These are phyloP conservation scores for Zonotrichia leucophrys DNA, from an alignment of 2,113 vertebrate species.

Conservation along the genomic window DNA sequence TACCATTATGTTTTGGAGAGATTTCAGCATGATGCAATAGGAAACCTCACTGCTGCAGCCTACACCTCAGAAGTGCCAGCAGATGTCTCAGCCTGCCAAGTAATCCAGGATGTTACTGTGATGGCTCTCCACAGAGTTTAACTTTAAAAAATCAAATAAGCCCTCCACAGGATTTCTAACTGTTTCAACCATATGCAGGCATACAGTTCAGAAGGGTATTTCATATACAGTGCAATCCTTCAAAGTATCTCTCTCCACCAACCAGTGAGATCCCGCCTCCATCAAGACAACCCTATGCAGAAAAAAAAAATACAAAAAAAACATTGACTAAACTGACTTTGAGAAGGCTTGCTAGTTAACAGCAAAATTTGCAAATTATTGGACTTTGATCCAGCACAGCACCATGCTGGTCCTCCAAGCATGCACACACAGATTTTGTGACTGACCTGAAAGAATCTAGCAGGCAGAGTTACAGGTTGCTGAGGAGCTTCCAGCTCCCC, in stretches of 20 bases:
- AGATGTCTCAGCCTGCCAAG: slow-evolving; percentile 58
- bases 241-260: background rate
- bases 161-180: background rate
- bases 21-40: background rate
- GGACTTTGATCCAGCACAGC: background rate
- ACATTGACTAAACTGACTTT: background rate
- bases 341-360: background rate
- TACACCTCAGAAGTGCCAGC: background rate
- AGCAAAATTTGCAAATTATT: background rate
- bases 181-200: background rate
- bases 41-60: background rate
- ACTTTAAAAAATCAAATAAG: background rate
- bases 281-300: background rate
- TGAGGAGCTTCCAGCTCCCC: background rate
- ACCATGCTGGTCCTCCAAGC: background rate
- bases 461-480: background rate
- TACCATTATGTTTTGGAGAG: background rate
- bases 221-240: background rate
- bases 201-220: background rate
- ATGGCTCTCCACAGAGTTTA: background rate
- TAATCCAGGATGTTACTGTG: background rate
- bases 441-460: background rate
- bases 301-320: too few relatives aligned
- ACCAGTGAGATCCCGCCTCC: background rate
- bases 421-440: background rate